Evolutionary conservation across 2,113 vertebrate species (phyloP).

Genomic region (Hymenochirus boettgeri): DNA sequence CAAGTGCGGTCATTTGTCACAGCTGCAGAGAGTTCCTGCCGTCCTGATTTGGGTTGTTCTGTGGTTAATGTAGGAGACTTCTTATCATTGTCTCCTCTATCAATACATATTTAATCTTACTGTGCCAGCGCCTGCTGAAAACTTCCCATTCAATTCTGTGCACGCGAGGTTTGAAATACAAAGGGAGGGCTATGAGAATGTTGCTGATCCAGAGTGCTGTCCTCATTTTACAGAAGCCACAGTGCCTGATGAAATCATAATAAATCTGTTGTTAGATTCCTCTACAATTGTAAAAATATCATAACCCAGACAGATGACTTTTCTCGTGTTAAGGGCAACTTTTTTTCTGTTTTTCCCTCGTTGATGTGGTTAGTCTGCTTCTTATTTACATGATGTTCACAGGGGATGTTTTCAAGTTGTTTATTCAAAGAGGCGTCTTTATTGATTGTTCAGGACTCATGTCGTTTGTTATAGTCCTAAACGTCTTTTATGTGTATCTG

Average conservation of each 20-base stretch:
- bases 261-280: not conserved
- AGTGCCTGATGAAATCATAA: not conserved
- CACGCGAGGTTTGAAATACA: not conserved
- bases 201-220: not conserved
- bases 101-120: not conserved
- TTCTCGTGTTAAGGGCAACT: not conserved
- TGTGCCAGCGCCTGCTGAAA: not conserved
- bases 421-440: too few relatives aligned
- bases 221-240: not conserved
- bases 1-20: conserved; percentile 5
- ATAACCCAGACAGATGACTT: not conserved
- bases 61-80: conserved; percentile 5
- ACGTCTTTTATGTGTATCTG: too few relatives aligned
- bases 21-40: not conserved
- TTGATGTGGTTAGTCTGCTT: not conserved
- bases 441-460: too few relatives aligned
- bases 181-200: not conserved
- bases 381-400: not conserved
- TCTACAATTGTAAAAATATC: not conserved
- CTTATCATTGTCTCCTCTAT: not conserved
- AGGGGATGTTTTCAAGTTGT: too few relatives aligned
- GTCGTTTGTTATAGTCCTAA: too few relatives aligned
- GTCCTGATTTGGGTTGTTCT: not conserved
- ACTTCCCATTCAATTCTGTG: not conserved
- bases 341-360: not conserved